These are phyloP conservation scores for Spermophilus dauricus DNA, from an alignment of 2,113 vertebrate genomes.

Conservation along the genomic window DNA sequence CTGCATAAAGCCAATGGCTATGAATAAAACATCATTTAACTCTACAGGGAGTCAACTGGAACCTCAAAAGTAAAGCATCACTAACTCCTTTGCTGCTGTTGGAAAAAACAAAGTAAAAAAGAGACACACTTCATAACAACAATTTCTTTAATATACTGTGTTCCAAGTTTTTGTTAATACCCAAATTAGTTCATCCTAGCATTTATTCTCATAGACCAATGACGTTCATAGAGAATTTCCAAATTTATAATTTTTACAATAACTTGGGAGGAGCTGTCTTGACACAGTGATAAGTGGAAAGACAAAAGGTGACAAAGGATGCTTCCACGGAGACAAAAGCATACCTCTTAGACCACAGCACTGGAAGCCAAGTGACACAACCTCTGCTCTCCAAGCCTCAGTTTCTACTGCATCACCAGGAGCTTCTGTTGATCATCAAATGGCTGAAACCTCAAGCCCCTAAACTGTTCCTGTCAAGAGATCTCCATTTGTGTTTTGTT, in stretches of 20 bases:
- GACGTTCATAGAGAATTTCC: neutral
- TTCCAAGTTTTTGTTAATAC: neutral
- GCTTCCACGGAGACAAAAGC: neutral
- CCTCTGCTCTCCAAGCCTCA: neutral
- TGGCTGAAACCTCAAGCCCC: neutral
- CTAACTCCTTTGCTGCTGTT: conserved; percentile 5
- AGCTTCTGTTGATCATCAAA: neutral
- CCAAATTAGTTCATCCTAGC: neutral
- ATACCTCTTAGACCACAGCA: accelerated
- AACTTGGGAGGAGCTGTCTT: neutral
- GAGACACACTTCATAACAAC: neutral
- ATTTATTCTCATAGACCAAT: neutral
- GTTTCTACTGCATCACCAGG: neutral
- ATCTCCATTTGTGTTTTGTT: neutral
- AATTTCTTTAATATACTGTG: neutral
- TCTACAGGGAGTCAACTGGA: conserved; percentile 3
- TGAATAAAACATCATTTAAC: conserved; percentile 65
- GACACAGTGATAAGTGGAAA: neutral
- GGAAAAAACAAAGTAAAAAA: neutral
- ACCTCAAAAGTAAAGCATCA: neutral
- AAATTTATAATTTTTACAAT: neutral
- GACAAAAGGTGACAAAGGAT: accelerated
- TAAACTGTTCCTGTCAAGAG: neutral
- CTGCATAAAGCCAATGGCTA: conserved; percentile 43
- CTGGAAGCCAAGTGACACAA: neutral